phyloP scores from a whole-genome alignment of 2,797 vertebrate species.

The Fratercula arctica region DNA sequence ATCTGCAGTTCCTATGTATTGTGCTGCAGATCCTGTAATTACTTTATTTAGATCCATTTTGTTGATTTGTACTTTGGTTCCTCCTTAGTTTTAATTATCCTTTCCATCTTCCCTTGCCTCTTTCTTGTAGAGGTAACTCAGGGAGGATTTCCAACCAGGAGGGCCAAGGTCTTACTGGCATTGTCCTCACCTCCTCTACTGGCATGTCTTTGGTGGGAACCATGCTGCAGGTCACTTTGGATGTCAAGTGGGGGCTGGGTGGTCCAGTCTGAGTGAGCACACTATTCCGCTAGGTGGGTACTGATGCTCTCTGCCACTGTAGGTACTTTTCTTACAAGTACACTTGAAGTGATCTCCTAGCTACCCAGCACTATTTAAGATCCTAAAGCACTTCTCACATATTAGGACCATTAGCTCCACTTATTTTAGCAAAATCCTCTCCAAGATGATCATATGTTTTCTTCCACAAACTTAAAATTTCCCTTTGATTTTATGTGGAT shows the following conservation, averaged over 20 bases:
- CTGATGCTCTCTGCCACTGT: neutral
- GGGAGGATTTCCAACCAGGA: neutral
- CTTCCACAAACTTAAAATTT: neutral
- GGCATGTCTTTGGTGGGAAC: neutral
- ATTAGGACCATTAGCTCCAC: neutral
- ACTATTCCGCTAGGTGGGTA: neutral
- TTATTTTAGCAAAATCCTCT: neutral
- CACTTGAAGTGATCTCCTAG: neutral
- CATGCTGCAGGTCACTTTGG: neutral
- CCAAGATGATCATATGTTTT: neutral
- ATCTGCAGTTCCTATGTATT: neutral
- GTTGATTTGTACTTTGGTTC: neutral
- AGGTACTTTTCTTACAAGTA: neutral
- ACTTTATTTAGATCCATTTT: neutral
- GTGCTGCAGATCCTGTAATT: neutral
- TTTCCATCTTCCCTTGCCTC: neutral
- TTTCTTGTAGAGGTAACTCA: neutral
- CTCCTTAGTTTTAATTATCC: neutral
- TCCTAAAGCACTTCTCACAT: neutral
- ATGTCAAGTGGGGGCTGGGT: neutral
- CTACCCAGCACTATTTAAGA: neutral
- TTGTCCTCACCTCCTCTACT: neutral
- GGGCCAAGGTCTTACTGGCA: neutral
- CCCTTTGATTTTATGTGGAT: neutral
- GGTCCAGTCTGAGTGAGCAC: neutral